Conservation (phyloP, 1,140 invertebrate genomes). For the Asbolus verrucosus region DNA sequence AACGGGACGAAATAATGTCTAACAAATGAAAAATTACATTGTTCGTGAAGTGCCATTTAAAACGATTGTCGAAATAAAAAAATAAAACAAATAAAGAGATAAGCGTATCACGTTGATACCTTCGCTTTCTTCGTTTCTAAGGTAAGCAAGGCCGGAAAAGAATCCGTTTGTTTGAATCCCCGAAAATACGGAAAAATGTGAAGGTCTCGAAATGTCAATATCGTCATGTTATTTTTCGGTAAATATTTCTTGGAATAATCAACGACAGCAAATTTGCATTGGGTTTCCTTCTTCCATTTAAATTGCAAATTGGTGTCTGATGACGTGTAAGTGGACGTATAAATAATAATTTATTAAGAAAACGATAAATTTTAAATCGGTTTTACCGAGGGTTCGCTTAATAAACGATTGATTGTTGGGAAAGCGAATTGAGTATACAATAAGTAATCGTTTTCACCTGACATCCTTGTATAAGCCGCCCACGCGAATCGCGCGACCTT, state of each 20-base stretch:
- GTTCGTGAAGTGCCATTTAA: too few species aligned
- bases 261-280: constrained; percentile 18
- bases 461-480: constrained; percentile 1
- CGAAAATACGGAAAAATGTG: too few species aligned
- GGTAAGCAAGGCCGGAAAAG: too few species aligned
- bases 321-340: constrained; percentile 24
- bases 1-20: too few species aligned
- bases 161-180: too few species aligned
- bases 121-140: too few species aligned
- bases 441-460: constrained; percentile 1
- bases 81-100: too few species aligned
- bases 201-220: constrained; percentile 8
- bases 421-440: constrained; percentile 1
- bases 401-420: constrained; percentile 2
- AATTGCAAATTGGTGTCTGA: constrained; percentile 14
- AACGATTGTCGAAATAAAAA: too few species aligned
- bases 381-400: constrained; percentile 19
- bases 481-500: constrained; percentile 41
- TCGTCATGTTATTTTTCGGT: not conserved
- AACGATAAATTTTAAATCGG: constrained; percentile 17
- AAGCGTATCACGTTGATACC: too few species aligned
- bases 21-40: too few species aligned
- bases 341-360: constrained; percentile 35
- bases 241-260: constrained; percentile 5
- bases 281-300: not conserved